Evolutionary conservation across 2,797 vertebrate genomes (phyloP).

Genomic region (Phoebastria nigripes): DNA sequence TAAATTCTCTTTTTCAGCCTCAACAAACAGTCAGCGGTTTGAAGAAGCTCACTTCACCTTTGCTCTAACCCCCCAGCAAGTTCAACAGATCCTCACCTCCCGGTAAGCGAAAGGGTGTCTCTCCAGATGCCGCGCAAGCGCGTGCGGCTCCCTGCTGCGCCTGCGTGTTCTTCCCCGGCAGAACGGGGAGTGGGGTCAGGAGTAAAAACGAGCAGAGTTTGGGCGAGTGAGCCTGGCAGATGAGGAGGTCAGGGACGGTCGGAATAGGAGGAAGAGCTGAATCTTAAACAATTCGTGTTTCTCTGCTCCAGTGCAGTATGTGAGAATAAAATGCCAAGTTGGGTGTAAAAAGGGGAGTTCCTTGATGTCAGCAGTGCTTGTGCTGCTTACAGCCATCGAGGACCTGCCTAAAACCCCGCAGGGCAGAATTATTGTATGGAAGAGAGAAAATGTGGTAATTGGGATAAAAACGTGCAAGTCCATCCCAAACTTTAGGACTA

Average conservation of each 20-base stretch:
- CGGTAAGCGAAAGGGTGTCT: constrained; percentile 29
- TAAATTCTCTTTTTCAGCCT: constrained; percentile 45
- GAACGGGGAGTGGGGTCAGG: no score
- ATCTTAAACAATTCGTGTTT: fast-evolving
- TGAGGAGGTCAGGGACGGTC: not conserved
- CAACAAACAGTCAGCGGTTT: constrained; percentile 70
- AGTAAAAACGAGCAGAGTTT: not conserved
- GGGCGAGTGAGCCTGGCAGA: not conserved
- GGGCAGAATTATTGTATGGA: not conserved
- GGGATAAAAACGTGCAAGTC: not conserved
- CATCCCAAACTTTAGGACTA: no score
- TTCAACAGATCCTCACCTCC: constrained; percentile 76
- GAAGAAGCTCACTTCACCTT: constrained; percentile 78
- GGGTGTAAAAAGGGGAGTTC: no score
- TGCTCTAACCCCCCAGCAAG: constrained; percentile 75
- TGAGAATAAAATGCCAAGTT: not conserved
- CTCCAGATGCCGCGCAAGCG: no score
- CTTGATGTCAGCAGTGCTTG: no score
- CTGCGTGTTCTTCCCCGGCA: not conserved
- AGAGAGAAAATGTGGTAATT: fast-evolving
- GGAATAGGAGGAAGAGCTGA: not conserved
- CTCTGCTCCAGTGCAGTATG: not conserved
- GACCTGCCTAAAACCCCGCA: not conserved
- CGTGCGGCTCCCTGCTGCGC: not conserved
- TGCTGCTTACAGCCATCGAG: not conserved